Conservation (phyloP, 2,797 vertebrate genomes). For the Fratercula arctica region DNA sequence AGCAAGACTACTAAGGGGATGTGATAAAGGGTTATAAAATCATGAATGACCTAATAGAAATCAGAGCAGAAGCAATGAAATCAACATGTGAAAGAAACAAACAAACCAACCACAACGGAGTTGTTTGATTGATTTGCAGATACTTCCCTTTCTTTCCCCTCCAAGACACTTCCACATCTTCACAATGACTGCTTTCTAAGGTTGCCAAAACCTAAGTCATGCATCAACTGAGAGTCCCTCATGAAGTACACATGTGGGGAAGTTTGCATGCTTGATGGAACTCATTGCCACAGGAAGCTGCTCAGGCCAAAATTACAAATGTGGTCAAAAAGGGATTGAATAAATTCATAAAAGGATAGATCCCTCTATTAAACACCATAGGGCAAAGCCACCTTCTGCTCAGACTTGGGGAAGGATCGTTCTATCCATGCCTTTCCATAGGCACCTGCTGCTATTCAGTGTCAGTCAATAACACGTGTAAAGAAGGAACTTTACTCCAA, state of each 20-base stretch:
- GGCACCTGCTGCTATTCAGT: not conserved
- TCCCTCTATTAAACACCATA: not conserved
- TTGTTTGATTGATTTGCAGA: not conserved
- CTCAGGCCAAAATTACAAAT: not conserved
- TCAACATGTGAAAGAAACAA: not conserved
- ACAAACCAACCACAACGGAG: not conserved
- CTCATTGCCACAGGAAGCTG: not conserved
- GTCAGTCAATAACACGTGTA: not conserved
- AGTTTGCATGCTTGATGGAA: not conserved
- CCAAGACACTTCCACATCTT: not conserved
- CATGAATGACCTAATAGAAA: not conserved
- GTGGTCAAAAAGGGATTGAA: not conserved
- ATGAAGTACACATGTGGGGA: not conserved
- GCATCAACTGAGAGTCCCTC: not conserved
- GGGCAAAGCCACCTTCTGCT: not conserved
- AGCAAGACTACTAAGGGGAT: not conserved
- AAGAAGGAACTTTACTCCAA: not conserved
- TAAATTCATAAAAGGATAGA: not conserved
- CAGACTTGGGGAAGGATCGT: not conserved
- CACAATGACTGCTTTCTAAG: not conserved
- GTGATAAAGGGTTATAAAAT: not conserved
- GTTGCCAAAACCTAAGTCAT: constrained; percentile 36
- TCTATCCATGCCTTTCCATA: not conserved
- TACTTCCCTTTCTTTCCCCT: not conserved
- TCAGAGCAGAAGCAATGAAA: not conserved